Base-by-base conservation (phyloP, 2,797 vertebrate species). In the Nyctibius grandis region DNA sequence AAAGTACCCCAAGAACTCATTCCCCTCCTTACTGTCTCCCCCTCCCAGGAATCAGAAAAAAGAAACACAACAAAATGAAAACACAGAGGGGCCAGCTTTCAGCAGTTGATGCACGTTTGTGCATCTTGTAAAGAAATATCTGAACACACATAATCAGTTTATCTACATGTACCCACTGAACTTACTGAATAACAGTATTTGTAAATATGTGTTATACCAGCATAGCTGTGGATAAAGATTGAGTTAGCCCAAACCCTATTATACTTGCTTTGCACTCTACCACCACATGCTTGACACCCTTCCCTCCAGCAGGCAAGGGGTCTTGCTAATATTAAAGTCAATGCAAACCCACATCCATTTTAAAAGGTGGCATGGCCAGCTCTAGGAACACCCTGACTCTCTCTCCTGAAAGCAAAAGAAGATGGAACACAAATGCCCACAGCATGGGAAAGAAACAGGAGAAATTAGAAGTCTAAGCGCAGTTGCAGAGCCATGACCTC, bases 381-480 rank as follows among this genome's bases (percentile, higher is more conserved):
- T 75, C 45, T 26, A 78, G 36, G 8, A 81, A 75, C 36, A 40
- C 9, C 42, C 48, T 68, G 33, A 16, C 22, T 81, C 73, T 81
- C 73, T n/a, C 57, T 78, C 57, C 65, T 65, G 81, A 79, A 76
- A 73, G 54, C 38, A 76, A 85, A 72, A 42, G 18, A 70, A 51
- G 36, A 54, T 2, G 73, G 54, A 53, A 61, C n/a, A 34, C 29
- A 34, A 72, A 40, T 1, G 9, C 29, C 34, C 0, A 0, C 34
- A 76, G 64, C 57, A 75, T 0, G 0, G 60, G 48, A 74, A 89
- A 15, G 12, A 69, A 92, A 88, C 6, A 38, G 45, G 33, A 89
- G 50, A 78, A 90, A 89, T 72, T 29, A 70, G 10, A 86, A 88
- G 38, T 34, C 68, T 53, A 72, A 65, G 54, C 0, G 4, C 36